Conservation (phyloP, 2,888 invertebrate genomes). For the Bruchidius siliquastri region DNA sequence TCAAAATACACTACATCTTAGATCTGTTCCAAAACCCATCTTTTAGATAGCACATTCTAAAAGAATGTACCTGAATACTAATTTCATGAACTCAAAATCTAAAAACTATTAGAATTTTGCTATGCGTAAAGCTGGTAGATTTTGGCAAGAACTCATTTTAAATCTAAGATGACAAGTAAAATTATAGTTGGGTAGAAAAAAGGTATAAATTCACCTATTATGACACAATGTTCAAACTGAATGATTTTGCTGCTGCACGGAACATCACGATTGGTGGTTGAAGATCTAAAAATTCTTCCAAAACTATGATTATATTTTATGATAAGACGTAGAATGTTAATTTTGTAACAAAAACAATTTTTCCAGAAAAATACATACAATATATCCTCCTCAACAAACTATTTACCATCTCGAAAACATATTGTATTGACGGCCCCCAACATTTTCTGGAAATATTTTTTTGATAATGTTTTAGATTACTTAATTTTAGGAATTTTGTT, state of each 20-base stretch:
- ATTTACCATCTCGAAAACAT: constrained; percentile 8
- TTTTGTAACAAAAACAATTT: not conserved
- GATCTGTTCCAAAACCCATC: no score
- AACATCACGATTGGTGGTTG: not conserved
- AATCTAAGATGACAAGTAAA: not conserved
- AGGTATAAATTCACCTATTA: not conserved
- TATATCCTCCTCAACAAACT: constrained; percentile 27
- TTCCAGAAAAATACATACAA: constrained; percentile 10
- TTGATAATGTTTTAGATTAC: not conserved
- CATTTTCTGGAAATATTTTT: constrained; percentile 23
- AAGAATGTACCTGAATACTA: no score
- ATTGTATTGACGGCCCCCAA: constrained; percentile 10
- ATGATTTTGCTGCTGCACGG: not conserved
- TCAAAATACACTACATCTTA: no score
- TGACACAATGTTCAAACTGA: not conserved
- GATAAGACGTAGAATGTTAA: not conserved
- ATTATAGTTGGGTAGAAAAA: not conserved
- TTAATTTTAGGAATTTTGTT: constrained; percentile 14
- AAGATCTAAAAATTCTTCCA: not conserved
- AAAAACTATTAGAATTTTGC: no score
- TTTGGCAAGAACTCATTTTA: no score
- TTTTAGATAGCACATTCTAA: no score
- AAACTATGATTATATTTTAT: not conserved
- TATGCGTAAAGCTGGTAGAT: no score
- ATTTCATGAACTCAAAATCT: no score